phyloP scores from a whole-genome alignment of 2,888 invertebrate species.

The Netelia melanura region DNA sequence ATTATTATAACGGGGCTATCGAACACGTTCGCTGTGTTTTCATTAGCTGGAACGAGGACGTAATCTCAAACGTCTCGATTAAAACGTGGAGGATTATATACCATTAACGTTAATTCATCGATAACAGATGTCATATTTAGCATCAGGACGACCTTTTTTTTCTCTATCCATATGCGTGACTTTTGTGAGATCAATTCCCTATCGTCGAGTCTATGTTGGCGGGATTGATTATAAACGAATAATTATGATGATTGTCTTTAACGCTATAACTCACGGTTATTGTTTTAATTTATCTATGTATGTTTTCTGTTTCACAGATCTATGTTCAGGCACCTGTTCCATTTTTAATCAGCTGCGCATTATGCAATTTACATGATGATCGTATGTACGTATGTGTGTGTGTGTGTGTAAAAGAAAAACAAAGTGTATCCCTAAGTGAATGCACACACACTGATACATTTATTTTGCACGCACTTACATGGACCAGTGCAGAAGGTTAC shows the following conservation, averaged over 20 bases:
- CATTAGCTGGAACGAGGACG: constrained; percentile 31
- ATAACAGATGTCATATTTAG: neutral
- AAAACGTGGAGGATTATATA: constrained; percentile 20
- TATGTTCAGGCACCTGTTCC: constrained; percentile 4
- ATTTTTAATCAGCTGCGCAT: constrained; percentile 16
- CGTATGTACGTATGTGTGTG: constrained; percentile 18
- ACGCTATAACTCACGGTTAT: constrained; percentile 15
- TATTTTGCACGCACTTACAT: constrained; percentile 82
- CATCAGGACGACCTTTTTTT: constrained; percentile 26
- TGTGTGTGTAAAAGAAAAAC: constrained; percentile 35
- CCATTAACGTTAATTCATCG: neutral
- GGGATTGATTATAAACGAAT: constrained; percentile 24
- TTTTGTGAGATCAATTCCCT: constrained; percentile 15
- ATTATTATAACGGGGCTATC: constrained; percentile 38
- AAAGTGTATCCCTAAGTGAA: constrained; percentile 63
- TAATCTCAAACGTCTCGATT: constrained; percentile 26
- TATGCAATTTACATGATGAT: neutral
- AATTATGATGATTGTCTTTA: neutral
- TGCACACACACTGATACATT: constrained; percentile 69
- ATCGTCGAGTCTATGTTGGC: constrained; percentile 6
- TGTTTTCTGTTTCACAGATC: neutral
- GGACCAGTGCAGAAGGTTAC: constrained; percentile 84
- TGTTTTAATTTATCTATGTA: constrained; percentile 1
- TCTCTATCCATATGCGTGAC: constrained; percentile 28
- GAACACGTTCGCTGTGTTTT: constrained; percentile 72